phyloP scores from a whole-genome alignment of 2,113 vertebrate species.

The Cryptotis parvus region DNA sequence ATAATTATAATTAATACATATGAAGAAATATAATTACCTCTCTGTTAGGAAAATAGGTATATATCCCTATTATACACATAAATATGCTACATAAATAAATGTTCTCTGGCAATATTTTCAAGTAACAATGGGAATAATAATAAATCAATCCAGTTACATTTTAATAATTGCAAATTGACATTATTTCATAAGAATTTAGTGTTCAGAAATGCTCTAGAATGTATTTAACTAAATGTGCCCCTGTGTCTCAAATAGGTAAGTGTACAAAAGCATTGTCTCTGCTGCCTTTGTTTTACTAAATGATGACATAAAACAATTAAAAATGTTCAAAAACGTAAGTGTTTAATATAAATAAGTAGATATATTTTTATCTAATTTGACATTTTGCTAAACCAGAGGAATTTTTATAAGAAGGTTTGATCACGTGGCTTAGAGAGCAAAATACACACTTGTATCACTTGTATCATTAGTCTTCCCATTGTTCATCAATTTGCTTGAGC shows the following conservation, averaged over 20 bases:
- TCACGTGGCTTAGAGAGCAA: background rate
- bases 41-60: too few relatives aligned
- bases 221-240: background rate
- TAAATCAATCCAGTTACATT: background rate
- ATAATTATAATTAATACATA: too few relatives aligned
- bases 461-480: too few relatives aligned
- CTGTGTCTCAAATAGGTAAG: background rate
- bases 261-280: background rate
- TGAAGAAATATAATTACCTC: too few relatives aligned
- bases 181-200: background rate
- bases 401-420: constrained; percentile 32
- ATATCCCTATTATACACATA: background rate
- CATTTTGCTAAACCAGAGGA: background rate
- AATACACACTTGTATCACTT: too few relatives aligned
- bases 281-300: background rate
- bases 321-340: background rate
- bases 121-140: background rate
- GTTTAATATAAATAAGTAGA: background rate
- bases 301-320: background rate
- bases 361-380: background rate
- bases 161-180: background rate
- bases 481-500: too few relatives aligned
- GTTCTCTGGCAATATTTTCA: background rate
- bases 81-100: background rate
- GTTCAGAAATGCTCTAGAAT: background rate